phyloP scores from a whole-genome alignment of 2,113 vertebrate species.

The Anoplopoma fimbria region DNA sequence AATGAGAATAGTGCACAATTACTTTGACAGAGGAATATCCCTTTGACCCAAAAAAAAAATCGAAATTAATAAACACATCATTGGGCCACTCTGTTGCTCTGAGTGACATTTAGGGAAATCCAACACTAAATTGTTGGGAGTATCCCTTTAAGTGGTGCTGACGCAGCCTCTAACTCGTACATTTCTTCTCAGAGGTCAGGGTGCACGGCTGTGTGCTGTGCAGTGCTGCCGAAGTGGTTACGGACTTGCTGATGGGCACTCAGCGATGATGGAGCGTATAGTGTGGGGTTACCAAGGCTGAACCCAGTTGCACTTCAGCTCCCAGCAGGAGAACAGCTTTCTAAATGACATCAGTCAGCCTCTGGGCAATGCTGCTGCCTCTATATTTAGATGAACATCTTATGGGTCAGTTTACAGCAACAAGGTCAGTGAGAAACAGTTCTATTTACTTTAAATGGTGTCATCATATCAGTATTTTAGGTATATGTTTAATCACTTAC shows the following conservation, averaged over 20 bases:
- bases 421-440: conserved; percentile 6
- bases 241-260: conserved; percentile 7
- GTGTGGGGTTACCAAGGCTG: background rate
- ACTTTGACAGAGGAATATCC: background rate
- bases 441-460: background rate
- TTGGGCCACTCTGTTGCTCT: background rate
- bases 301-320: background rate
- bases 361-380: conserved; percentile 1
- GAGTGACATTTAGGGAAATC: background rate
- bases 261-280: background rate
- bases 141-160: background rate
- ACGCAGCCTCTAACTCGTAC: background rate
- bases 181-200: conserved; percentile 16
- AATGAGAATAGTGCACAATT: background rate
- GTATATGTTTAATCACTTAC: background rate
- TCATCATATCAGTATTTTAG: background rate
- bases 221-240: background rate
- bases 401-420: conserved; percentile 7
- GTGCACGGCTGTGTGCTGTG: conserved; percentile 10
- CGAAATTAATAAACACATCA: background rate
- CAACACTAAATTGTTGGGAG: background rate
- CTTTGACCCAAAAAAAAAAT: background rate
- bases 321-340: conserved; percentile 1
- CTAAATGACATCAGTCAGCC: conserved; percentile 26
- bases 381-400: conserved; percentile 27